These are phyloP conservation scores for Corynorhinus townsendii DNA, from an alignment of 2,113 vertebrate species.

Conservation along the genomic window DNA sequence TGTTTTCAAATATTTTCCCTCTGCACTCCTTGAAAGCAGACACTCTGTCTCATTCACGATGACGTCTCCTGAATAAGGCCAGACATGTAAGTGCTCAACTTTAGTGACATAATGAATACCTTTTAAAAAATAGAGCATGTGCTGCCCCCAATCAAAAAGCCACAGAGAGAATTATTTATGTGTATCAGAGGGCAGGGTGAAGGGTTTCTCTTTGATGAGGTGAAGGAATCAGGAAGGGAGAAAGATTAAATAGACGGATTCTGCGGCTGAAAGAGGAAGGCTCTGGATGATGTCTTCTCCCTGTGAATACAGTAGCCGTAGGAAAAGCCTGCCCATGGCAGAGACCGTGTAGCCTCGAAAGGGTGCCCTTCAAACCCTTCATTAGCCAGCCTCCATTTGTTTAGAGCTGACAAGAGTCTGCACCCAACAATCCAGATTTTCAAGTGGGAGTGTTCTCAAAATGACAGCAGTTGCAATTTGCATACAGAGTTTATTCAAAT, in stretches of 20 bases:
- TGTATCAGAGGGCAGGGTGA: background rate
- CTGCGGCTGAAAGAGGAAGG: background rate
- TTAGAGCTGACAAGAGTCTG: constrained; percentile 47
- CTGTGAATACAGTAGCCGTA: background rate
- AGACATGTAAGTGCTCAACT: background rate
- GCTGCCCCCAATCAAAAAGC: background rate
- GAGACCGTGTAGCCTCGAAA: constrained; percentile 7
- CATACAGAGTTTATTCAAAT: constrained; percentile 67
- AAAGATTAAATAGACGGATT: background rate
- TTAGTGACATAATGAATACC: background rate
- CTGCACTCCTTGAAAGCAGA: background rate
- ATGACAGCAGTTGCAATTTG: constrained; percentile 68
- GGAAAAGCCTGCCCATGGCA: background rate
- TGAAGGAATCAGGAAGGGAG: background rate
- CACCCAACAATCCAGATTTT: constrained; percentile 57
- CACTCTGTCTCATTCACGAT: background rate
- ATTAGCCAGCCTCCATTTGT: constrained; percentile 51
- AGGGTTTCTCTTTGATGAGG: background rate
- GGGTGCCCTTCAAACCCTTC: background rate
- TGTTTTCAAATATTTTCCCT: background rate
- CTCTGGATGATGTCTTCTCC: background rate
- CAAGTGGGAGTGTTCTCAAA: constrained; percentile 63
- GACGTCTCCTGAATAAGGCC: background rate
- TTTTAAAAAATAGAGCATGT: background rate
- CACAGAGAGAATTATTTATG: background rate